Conservation (phyloP, 2,797 vertebrate species). For the Dallia pectoralis region DNA sequence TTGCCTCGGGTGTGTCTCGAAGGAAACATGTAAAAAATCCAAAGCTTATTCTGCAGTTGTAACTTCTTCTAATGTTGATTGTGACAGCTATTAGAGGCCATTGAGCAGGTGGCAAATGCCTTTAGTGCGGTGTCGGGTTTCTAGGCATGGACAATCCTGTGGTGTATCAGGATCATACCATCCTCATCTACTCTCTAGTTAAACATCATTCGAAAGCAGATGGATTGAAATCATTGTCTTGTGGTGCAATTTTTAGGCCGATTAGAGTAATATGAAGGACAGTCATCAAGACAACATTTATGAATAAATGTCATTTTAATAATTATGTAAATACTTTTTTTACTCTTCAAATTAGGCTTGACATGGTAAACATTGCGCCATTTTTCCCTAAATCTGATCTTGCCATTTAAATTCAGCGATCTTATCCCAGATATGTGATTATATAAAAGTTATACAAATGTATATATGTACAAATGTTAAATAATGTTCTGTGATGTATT, state of each 20-base stretch:
- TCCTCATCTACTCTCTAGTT: not conserved
- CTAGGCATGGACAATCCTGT: conserved; percentile 17
- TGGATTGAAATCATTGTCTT: not conserved
- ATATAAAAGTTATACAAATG: too few relatives aligned
- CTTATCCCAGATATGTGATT: too few relatives aligned
- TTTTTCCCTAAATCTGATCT: too few relatives aligned
- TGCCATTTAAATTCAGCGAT: too few relatives aligned
- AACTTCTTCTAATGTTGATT: conserved; percentile 45
- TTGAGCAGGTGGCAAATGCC: conserved; percentile 34
- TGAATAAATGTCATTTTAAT: too few relatives aligned
- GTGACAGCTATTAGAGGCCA: conserved; percentile 37
- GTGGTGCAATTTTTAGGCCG: not conserved
- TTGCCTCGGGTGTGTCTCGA: conserved; percentile 19
- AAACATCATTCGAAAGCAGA: not conserved
- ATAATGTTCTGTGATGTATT: too few relatives aligned
- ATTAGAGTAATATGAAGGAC: too few relatives aligned
- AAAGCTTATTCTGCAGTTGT: conserved; percentile 24
- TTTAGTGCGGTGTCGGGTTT: conserved; percentile 37
- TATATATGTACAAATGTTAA: too few relatives aligned
- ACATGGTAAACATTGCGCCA: too few relatives aligned
- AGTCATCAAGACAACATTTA: too few relatives aligned
- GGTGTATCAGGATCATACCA: not conserved
- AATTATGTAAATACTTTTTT: too few relatives aligned
- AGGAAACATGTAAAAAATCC: conserved; percentile 14
- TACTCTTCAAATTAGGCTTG: too few relatives aligned